Evolutionary conservation across 2,888 invertebrate genomes (phyloP), one percentile per base, ranked within the genome.

Genomic region (Corbicula japonica): DNA sequence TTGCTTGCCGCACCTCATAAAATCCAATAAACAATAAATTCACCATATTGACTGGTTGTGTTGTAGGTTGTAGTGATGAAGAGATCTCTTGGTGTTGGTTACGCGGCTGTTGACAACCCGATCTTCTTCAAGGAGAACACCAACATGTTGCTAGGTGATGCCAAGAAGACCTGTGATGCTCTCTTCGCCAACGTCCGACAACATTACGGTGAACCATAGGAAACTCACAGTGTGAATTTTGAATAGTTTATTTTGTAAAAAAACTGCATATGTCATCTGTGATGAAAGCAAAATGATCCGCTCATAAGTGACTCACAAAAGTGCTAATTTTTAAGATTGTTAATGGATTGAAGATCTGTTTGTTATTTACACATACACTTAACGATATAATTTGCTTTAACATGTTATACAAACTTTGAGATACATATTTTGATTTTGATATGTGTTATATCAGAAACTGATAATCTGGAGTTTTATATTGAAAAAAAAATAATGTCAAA

Each of bases 81-180:
- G 94, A 95, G 98, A 87, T 96, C 97, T 0, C 95, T 97, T 90
- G 97, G 97, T 63, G 97, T 97, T 0, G 95, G 98, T 1, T 98
- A 98, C 93, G 97, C 97, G 0, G 97, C 97, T 0, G 97, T 98
- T 0, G 98, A 98, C 93, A 98, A 98, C 94, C 97, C 97, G 6
- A 96, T 98, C 84, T 98, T 98, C 95, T 98, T 97, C 95, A 97
- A 97, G 93, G 95, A 96, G 23, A 97, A 98, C 94, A 97, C 97
- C 0, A 90, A 92, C 83, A 95, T 98, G 98, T 95, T 98, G 91
- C 95, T 98, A 30, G 97, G 97, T 46, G 97, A 98, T 92, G 97
- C 97, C 63, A 98, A 98, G 95, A 97, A 97, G 93, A 97, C 97
- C 8, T 97, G 97, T 92, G 97, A 97, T 92, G 96, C 96, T 15